phyloP scores from a whole-genome alignment of 1,140 invertebrate species.

The Chironomus striatipennis region DNA sequence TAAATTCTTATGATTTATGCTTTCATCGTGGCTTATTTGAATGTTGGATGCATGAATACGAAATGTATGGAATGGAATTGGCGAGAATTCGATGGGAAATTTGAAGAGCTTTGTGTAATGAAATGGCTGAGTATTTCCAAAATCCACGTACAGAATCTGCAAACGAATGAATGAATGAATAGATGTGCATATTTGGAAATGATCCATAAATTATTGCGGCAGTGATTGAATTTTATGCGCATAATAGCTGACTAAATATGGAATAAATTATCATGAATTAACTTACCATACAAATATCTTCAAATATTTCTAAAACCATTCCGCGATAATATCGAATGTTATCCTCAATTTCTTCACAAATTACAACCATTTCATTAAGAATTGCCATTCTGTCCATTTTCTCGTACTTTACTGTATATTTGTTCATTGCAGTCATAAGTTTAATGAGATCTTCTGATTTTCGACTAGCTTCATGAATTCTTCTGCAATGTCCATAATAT shows the following conservation, averaged over 20 bases:
- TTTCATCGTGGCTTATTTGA: neutral
- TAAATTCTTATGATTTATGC: neutral
- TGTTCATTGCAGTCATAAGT: neutral
- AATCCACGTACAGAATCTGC: neutral
- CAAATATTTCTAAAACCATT: slow-evolving; percentile 2
- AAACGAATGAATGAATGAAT: neutral
- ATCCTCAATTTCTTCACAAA: neutral
- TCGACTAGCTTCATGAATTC: neutral
- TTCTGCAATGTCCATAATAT: neutral
- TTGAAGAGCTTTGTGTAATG: neutral
- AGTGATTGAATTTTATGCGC: neutral
- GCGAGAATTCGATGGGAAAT: neutral
- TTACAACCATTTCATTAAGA: neutral
- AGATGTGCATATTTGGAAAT: too few relatives aligned
- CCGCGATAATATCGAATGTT: neutral
- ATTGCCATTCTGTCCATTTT: neutral
- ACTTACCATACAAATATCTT: neutral
- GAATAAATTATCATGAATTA: neutral
- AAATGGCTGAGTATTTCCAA: neutral
- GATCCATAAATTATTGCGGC: neutral
- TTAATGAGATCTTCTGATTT: neutral
- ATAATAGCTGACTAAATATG: neutral
- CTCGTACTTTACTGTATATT: neutral
- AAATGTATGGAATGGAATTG: neutral
- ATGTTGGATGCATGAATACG: neutral